phyloP scores from a whole-genome alignment of 2,113 vertebrate species.

The Bos indicus region DNA sequence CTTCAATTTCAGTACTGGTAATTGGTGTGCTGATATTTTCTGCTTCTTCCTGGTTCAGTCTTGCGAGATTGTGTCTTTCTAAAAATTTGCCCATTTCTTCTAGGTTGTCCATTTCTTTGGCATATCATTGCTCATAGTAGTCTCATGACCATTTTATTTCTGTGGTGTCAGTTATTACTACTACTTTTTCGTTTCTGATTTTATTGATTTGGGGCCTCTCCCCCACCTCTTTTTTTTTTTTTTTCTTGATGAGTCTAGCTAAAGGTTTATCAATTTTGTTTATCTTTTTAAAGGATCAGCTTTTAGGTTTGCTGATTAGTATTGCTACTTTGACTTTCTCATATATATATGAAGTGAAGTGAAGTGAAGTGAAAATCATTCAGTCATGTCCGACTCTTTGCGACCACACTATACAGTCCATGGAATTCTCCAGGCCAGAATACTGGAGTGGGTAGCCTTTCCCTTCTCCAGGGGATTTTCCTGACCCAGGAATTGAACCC shows the following conservation, averaged over 20 bases:
- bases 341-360: not conserved
- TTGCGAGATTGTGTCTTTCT: not conserved
- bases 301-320: not conserved
- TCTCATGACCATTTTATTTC: not conserved
- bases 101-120: not conserved
- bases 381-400: rapidly evolving
- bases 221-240: rapidly evolving
- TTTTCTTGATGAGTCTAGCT: not conserved
- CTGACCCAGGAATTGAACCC: not conserved
- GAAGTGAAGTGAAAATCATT: rapidly evolving
- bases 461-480: not conserved
- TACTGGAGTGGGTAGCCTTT: not conserved
- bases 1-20: not conserved
- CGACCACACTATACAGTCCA: not conserved
- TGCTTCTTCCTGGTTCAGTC: not conserved
- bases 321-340: not conserved
- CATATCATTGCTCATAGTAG: not conserved
- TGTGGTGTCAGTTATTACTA: not conserved
- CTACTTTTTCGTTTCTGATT: not conserved
- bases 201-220: not conserved
- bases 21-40: not conserved
- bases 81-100: not conserved
- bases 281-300: not conserved
- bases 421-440: not conserved
- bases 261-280: not conserved